Percentiles rank a stretch among this genome's conserved stretches.
Evolutionary conservation across 2,113 vertebrate species (phyloP).

Genomic region (Solenodon paradoxus): DNA sequence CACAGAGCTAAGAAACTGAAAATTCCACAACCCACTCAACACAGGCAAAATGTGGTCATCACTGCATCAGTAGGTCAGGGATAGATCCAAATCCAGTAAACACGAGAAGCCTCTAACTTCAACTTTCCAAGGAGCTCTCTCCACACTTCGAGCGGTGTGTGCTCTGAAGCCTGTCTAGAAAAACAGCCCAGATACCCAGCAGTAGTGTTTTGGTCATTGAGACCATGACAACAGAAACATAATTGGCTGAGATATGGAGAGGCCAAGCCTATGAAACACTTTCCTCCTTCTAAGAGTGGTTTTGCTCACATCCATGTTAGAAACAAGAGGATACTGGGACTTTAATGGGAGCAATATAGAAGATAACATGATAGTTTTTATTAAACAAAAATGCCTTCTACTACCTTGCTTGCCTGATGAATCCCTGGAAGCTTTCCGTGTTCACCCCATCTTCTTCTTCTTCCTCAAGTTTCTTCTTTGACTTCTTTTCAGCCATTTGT

Average conservation of each 20-base stretch:
- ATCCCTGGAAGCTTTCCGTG: slow-evolving; percentile 89
- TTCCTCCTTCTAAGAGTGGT: slow-evolving; percentile 30
- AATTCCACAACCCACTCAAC: slow-evolving; percentile 27
- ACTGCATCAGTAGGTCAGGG: slow-evolving; percentile 3
- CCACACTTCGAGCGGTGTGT: neutral
- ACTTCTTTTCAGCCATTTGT: slow-evolving; percentile 86
- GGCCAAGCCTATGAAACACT: neutral
- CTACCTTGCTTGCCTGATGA: slow-evolving; percentile 92
- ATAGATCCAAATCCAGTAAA: slow-evolving; percentile 9
- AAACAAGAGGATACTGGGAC: neutral
- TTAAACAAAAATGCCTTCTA: slow-evolving; percentile 73
- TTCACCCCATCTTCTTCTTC: slow-evolving; percentile 87
- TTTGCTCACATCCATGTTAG: slow-evolving; percentile 29
- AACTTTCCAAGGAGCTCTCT: slow-evolving; percentile 24
- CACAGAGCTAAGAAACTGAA: slow-evolving; percentile 46
- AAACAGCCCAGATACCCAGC: slow-evolving; percentile 22
- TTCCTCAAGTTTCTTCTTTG: slow-evolving; percentile 83
- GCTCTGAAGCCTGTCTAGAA: slow-evolving; percentile 41
- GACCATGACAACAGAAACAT: slow-evolving; percentile 52
- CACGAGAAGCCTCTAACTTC: slow-evolving; percentile 17
- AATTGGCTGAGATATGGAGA: slow-evolving; percentile 37
- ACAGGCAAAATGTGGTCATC: slow-evolving; percentile 57
- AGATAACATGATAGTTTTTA: neutral
- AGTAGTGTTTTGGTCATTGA: slow-evolving; percentile 63
- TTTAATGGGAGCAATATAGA: neutral